Evolutionary conservation across 1,140 invertebrate species (phyloP), one percentile per base, ranked within the genome.

Genomic region (Coboldia fuscipes): DNA sequence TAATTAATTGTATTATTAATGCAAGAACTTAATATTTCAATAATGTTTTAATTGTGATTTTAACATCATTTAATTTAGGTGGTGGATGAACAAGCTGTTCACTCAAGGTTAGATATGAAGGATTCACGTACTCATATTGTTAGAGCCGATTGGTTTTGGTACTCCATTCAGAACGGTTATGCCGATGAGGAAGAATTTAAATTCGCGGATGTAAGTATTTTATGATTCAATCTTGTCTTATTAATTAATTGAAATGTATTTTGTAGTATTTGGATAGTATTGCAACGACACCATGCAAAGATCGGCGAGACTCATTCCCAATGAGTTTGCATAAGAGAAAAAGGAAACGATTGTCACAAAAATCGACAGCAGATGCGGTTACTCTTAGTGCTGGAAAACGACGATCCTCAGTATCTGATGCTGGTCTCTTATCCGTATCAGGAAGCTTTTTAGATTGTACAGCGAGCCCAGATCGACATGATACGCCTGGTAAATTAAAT

Each of bases 111-210:
- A 29, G 72, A 74, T 39, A 65, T 68, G 37, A 57, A 58, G 6
- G 58, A 50, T 34, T 40, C 46, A 24, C 41, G 63, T 39, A 68
- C 75, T 13, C 69, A 75, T 45, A 63, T 88, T 29, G 75, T 89
- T 23, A 86, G 82, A 56, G 78, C 77, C 14, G 83, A 94, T 60
- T 97, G 92, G 92, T 97, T 97, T 59, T 96, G 90, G 89, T 54
- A 54, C 39, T 52, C 86, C 26, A 82, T 97, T 33, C 89, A 97
- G 58, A 92, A 94, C 62, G 81, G 89, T 45, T 80, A 77, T 41
- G 84, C 85, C 51, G 81, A 84, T 47, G 90, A 96, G 54, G 75
- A 72, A 43, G 73, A 86, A 38, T 92, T 89, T 58, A 60, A 81
- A 13, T 83, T 82, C 45, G 75, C 78, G 60, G 72, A 82, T 57